Base-by-base conservation (phyloP, 2,888 invertebrate species). In the Dione juno region DNA sequence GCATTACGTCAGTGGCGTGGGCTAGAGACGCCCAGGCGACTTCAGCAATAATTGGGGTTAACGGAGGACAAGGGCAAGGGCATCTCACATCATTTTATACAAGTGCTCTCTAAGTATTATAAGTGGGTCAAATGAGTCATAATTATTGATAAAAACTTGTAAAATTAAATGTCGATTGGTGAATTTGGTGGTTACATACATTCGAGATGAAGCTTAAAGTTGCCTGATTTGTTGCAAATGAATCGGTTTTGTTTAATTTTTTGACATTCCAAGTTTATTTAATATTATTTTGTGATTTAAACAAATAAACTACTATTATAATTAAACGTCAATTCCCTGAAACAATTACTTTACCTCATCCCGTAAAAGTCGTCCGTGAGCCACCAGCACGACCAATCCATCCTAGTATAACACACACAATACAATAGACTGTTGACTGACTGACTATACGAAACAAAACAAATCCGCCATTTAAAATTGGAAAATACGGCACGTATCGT, bases 31-130 rank as follows among this genome's bases (percentile, higher is more conserved):
- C 16, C 43, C 37, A 13, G 54, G 54, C 48, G 54, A 37, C 59
- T 28, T 16, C 37, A 28, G 43, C 19, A 53, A 28, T 45, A 54
- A 54, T 48, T 48, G 45, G 43, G 40, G 54, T 57, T 54, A 69
- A 54, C 43, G 3, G 54, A 54, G 63, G 53, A 37, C 68, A 68
- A 68, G 63, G 68, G 48, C 68, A 69, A 69, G 68, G 68, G 28
- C 54, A 63, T 54, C 37, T 58, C 58, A 58, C 14, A 45, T 28
- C 6, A 45, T 16, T 50, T 28, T 19, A 35, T 16, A 63, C 35
- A 48, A 48, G 13, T 41, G 9, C 21, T 59, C 19, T 45, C 10
- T 63, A 13, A 45, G 35, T 35, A 35, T 63, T 45, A 9, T 50
- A 50, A 37, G 64, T 64, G 16, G 50, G 64, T 64, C 50, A 64